Conservation (phyloP, 2,888 invertebrate species). For the Strigamia maritima region DNA sequence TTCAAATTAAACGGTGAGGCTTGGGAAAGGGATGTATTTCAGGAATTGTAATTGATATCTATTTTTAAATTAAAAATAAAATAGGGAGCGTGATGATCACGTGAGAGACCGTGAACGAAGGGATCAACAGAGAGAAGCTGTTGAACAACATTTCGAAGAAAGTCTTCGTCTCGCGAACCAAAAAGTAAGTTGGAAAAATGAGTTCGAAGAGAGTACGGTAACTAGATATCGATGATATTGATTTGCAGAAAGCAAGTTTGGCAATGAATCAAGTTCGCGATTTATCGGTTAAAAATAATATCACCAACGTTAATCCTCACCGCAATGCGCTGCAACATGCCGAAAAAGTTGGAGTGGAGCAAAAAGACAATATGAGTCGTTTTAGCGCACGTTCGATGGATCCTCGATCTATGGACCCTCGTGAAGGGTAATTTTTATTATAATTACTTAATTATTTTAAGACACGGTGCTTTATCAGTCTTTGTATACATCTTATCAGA, state of each 20-base stretch:
- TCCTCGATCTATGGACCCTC: not conserved
- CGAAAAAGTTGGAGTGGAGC: not conserved
- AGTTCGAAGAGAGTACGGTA: not conserved
- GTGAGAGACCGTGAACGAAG: conserved; percentile 56
- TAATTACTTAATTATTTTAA: too few species aligned
- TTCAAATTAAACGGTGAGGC: not conserved
- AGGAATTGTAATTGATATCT: not conserved
- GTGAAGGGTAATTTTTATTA: not conserved
- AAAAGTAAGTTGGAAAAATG: conserved; percentile 59
- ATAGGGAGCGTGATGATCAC: not conserved
- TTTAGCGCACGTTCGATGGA: not conserved
- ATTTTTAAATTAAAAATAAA: not conserved
- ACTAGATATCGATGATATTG: not conserved
- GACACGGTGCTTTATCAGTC: too few species aligned
- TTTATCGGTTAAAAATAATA: conserved; percentile 4
- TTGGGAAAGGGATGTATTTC: not conserved
- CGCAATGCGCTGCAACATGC: not conserved
- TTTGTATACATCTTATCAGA: not conserved
- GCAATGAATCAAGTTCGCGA: not conserved
- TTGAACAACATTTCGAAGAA: conserved; percentile 86
- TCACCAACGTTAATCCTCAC: not conserved
- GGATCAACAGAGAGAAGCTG: conserved; percentile 56
- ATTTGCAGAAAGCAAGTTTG: not conserved
- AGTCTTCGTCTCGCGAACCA: conserved; percentile 72
- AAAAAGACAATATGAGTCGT: not conserved